Base-by-base conservation (phyloP, 2,797 vertebrate genomes). In the Cynopterus sphinx region DNA sequence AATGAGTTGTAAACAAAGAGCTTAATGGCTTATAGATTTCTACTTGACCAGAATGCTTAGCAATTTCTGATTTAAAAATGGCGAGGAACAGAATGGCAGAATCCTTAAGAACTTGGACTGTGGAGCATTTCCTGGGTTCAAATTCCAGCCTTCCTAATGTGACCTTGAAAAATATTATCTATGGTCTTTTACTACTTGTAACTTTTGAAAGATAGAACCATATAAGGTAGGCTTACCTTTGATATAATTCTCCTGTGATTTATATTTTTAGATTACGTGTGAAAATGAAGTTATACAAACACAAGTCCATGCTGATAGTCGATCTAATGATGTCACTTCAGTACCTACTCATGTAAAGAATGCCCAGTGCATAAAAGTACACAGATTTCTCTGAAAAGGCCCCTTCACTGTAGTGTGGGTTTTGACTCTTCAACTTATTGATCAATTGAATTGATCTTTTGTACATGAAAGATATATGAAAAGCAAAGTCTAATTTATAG, bases 261-360 rank as follows among this genome's bases (percentile, higher is more conserved):
- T 93, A 55, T 85, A 41, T 78, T 95, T 92, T 92, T 93, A 89
- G 70, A 65, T 90, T 78, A 39, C 49, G 31, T 49, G 21, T 79
- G 71, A 87, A 82, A 81, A 92, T 87, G 74, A 96, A 87, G 31
- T 88, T 82, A 53, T 22, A 10, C 79, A 92, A 71, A 79, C 39
- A 59, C 68, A 87, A 43, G 26, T 63, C 22, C 57, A 17, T 24
- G 43, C 53, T 93, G 57, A 68, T 70, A 16, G 82, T 51, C 77
- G 43, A 12, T 67, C 49, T 63, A 55, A 16, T 41, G 70, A 61
- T 65, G 41, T 65, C 28, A 36, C 63, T 90, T 87, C 57, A 53
- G 49, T 36, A 61, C 51, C 36, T 87, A 24, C 88, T 90, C 65
- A 41, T 49, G 49, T 77, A 63, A 92, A 87, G 85, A 96, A 85